A percentile compares a stretch with the other conserved stretches of the same genome.
phyloP scores from a whole-genome alignment of 2,113 vertebrate genomes.

The Ophthalmolycus amberensis region DNA sequence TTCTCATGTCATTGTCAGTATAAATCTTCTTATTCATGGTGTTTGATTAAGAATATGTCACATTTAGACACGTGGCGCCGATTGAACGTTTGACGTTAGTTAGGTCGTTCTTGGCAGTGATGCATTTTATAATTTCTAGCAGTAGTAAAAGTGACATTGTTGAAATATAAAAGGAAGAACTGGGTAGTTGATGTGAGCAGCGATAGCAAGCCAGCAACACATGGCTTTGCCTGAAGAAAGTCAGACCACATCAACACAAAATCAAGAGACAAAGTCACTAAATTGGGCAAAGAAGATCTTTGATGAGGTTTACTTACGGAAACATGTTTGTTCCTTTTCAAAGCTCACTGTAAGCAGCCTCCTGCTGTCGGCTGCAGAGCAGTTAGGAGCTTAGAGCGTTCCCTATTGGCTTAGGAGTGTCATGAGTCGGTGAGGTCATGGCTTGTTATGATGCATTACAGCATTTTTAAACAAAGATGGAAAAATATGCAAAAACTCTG shows the following conservation, averaged over 20 bases:
- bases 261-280: background rate
- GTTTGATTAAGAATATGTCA: conserved; percentile 3
- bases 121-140: background rate
- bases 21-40: background rate
- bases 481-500: background rate
- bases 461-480: no score
- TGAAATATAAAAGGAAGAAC: no score
- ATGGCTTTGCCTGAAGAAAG: no score
- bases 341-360: background rate
- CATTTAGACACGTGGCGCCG: background rate
- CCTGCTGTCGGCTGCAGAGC: background rate
- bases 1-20: background rate
- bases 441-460: background rate
- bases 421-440: background rate
- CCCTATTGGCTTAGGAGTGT: background rate
- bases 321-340: background rate
- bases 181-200: no score
- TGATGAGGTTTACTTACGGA: background rate
- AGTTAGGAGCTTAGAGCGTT: background rate
- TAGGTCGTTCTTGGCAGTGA: background rate
- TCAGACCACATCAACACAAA: no score
- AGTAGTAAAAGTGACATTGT: no score
- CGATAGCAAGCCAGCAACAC: no score
- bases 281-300: background rate
- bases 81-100: background rate